These are phyloP conservation scores for Psylliodes chrysocephalus DNA, from an alignment of 2,888 invertebrate genomes.

Conservation along the genomic window DNA sequence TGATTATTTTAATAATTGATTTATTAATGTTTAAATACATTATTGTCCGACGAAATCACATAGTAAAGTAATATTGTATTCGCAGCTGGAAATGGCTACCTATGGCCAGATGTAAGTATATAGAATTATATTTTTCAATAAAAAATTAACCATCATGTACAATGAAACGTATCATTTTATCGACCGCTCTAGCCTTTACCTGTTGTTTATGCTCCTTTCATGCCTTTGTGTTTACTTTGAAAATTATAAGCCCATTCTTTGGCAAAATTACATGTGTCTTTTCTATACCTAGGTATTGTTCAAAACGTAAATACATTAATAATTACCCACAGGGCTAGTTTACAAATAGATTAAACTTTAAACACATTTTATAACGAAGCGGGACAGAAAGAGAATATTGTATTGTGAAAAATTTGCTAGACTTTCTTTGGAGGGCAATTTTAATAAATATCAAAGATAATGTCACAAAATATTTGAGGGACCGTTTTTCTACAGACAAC, in stretches of 20 bases:
- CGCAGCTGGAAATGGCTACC: background rate
- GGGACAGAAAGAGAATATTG: no score
- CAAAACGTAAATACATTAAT: no score
- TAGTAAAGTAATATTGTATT: background rate
- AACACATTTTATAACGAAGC: no score
- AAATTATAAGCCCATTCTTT: background rate
- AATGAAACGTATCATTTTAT: slow-evolving; percentile 5
- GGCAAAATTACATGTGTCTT: background rate
- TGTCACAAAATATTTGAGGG: no score
- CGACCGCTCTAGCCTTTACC: background rate
- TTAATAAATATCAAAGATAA: no score
- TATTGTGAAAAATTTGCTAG: no score
- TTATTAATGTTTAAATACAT: slow-evolving; percentile 1
- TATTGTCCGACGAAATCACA: background rate
- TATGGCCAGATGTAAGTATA: background rate
- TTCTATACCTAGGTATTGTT: no score
- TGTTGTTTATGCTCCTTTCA: slow-evolving; percentile 3
- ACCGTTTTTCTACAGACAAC: no score
- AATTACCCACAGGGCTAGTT: no score
- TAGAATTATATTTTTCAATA: slow-evolving; percentile 4
- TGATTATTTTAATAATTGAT: background rate
- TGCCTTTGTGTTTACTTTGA: slow-evolving; percentile 1
- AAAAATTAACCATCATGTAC: background rate
- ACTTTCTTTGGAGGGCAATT: no score
- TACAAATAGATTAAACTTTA: no score